phyloP scores from a whole-genome alignment of 2,797 vertebrate species.

The Trematomus bernacchii region DNA sequence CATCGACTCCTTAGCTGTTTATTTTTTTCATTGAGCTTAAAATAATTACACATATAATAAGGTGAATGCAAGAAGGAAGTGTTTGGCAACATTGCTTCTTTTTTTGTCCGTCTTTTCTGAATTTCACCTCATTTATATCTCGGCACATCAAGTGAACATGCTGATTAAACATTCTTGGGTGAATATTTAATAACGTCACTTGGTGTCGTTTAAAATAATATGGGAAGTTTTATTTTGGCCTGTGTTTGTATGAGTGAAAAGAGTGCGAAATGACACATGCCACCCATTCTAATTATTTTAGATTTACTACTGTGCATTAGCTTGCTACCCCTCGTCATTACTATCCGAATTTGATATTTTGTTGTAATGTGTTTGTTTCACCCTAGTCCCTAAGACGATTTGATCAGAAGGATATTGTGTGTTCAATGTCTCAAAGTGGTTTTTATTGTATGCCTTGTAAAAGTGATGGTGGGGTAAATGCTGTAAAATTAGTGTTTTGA shows the following conservation, averaged over 20 bases:
- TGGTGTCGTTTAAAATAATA: conserved; percentile 24
- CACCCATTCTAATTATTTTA: conserved; percentile 42
- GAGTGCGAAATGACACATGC: conserved; percentile 33
- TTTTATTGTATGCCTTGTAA: conserved; percentile 73
- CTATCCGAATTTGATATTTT: conserved; percentile 56
- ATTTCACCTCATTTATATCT: conserved; percentile 28
- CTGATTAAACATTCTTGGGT: conserved; percentile 65
- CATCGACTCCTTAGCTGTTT: conserved; percentile 18
- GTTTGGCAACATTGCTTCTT: conserved; percentile 4
- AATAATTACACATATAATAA: conserved; percentile 33
- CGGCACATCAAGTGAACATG: conserved; percentile 22
- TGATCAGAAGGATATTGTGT: conserved; percentile 67
- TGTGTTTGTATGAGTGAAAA: conserved; percentile 40
- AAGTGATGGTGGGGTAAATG: conserved; percentile 75
- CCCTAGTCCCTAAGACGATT: conserved; percentile 56
- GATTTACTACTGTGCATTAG: conserved; percentile 61
- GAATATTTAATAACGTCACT: conserved; percentile 37
- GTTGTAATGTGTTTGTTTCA: conserved; percentile 62
- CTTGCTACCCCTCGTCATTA: conserved; percentile 51
- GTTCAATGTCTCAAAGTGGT: conserved; percentile 71
- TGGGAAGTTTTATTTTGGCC: conserved; percentile 35
- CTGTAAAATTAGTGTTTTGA: conserved; percentile 71
- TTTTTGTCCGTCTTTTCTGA: neutral
- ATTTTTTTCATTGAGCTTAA: conserved; percentile 8
- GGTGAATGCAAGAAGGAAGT: conserved; percentile 3